Conservation (phyloP, 2,888 invertebrate genomes). For the Calameuta pallipes region DNA sequence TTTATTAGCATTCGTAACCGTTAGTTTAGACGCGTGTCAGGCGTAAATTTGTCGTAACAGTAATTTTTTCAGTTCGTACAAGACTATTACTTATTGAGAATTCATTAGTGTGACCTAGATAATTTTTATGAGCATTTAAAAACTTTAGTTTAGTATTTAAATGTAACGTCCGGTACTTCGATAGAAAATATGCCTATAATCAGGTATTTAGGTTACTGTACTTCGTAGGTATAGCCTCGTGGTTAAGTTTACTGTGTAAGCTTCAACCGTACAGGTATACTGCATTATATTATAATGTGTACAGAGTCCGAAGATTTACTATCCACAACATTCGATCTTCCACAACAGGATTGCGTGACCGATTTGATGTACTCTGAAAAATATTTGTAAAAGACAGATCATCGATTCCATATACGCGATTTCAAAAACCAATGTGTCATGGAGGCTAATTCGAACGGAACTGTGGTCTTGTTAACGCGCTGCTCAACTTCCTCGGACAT, state of each 20-base stretch:
- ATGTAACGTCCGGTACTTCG: neutral
- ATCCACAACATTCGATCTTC: neutral
- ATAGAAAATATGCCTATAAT: neutral
- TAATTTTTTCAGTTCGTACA: no score
- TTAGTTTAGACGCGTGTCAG: neutral
- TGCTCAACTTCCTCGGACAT: neutral
- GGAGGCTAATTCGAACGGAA: neutral
- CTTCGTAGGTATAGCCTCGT: neutral
- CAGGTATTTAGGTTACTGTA: neutral
- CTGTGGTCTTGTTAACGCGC: neutral
- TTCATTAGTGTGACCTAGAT: neutral
- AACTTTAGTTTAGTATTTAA: neutral
- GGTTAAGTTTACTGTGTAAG: neutral
- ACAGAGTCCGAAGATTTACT: neutral
- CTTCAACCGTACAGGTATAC: neutral
- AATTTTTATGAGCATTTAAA: neutral
- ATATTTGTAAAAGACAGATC: conserved; percentile 1
- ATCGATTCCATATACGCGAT: neutral
- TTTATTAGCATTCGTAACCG: neutral
- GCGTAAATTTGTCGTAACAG: neutral
- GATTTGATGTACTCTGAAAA: conserved; percentile 19
- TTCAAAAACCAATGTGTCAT: neutral
- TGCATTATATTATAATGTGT: neutral
- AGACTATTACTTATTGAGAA: neutral
- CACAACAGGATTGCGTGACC: neutral